Conservation (phyloP, 1,140 invertebrate species). For the Ctenoplectra terminalis region DNA sequence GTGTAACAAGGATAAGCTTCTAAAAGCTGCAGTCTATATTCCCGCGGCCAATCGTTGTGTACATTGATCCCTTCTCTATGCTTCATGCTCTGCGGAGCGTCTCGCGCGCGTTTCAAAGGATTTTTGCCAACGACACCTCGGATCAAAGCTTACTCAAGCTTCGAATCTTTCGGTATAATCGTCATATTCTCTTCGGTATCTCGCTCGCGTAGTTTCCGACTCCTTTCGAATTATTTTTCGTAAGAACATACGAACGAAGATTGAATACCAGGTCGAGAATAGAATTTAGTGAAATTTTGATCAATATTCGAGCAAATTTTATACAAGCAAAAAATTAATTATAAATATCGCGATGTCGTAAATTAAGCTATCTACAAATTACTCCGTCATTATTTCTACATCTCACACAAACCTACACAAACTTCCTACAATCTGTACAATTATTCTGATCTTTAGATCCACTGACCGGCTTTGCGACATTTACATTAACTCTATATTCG, state of each 20-base stretch:
- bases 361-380: no score
- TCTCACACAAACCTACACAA: no score
- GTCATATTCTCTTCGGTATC: neutral
- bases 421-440: no score
- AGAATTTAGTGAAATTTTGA: no score
- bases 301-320: no score
- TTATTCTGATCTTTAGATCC: no score
- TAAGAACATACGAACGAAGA: neutral
- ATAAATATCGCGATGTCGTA: no score
- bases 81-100: constrained; percentile 54
- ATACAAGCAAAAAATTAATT: no score
- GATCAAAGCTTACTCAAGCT: constrained; percentile 26
- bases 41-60: constrained; percentile 32
- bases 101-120: constrained; percentile 37
- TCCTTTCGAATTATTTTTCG: neutral
- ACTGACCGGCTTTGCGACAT: no score
- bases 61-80: constrained; percentile 45
- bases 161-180: neutral
- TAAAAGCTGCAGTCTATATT: constrained; percentile 60
- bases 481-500: no score
- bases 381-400: no score
- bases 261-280: no score
- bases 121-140: constrained; percentile 44
- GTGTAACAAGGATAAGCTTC: constrained; percentile 63
- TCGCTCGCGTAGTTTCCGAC: neutral